Base-by-base conservation (phyloP, 2,888 invertebrate species). In the Drosophila imparisetae region DNA sequence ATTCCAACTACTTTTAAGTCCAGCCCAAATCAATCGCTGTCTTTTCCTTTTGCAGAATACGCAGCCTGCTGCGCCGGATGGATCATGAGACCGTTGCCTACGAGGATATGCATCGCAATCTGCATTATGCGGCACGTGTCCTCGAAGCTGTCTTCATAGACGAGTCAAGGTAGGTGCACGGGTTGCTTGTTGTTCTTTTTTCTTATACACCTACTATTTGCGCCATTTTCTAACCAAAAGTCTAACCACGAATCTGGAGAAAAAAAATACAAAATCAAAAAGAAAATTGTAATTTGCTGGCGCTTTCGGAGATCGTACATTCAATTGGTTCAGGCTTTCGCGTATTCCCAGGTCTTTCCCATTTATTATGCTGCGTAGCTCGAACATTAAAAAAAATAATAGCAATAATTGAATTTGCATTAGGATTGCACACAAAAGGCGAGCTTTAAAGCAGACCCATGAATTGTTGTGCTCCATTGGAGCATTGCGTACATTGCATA, bases 101-200 rank as follows among this genome's bases (percentile, higher is more conserved):
- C 84, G 97, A 98, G 93, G 96, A 98, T 81, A 94, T 98, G 90
- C 97, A 97, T 94, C 96, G 96, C 93, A 98, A 98, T 94, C 94
- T 98, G 83, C 97, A 98, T 90, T 98, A 98, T 93, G 98, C 98
- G 63, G 98, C 98, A 24, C 96, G 96, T 91, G 98, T 98, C 53
- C 95, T 98, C 80, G 98, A 98, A 94, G 96, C 98, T 18, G 97
- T 98, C 81, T 98, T 97, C 94, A 96, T 97, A 92, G 98, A 98
- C 93, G 98, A 98, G 93, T 96, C 97, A 93, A 97, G 97, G 98
- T 98, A 96, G 94, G 96, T 95, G 93, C 24, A 62, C 40, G 27
- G 27, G 32, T 63, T 67, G 49, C n/a, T 15, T 53, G 2, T 60
- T 60, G 15, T 29, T 29, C 7, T 29, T 7, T 7, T 64, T n/a